A percentile compares a stretch with the other conserved stretches of the same genome.
These are phyloP conservation scores for Sylvia borin DNA, from an alignment of 2,797 vertebrate species.

Conservation along the genomic window DNA sequence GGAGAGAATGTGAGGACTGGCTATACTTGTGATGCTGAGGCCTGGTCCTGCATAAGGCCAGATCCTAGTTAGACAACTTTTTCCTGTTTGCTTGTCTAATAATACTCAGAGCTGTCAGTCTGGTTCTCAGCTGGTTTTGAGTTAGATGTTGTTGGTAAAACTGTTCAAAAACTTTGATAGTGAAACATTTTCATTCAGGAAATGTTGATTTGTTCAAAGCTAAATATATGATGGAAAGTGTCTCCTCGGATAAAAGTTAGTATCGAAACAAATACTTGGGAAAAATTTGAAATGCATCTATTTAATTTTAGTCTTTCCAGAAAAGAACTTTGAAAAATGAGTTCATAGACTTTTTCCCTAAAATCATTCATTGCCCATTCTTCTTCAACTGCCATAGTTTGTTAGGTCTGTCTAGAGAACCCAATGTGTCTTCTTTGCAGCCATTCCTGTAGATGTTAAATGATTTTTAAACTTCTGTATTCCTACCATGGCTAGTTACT, in stretches of 20 bases:
- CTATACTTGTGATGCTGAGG: neutral
- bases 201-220: neutral
- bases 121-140: neutral
- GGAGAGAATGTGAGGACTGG: neutral
- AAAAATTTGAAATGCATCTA: neutral
- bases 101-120: neutral
- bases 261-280: neutral
- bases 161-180: neutral
- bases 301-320: neutral
- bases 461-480: neutral
- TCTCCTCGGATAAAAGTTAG: neutral
- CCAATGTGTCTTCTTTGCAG: neutral
- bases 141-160: neutral
- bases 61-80: neutral
- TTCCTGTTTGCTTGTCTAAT: neutral
- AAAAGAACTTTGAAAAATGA: neutral
- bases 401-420: neutral
- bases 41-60: neutral
- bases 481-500: neutral
- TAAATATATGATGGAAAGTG: neutral
- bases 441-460: neutral
- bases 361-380: neutral
- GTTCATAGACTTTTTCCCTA: neutral
- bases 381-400: neutral
- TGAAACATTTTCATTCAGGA: neutral